Evolutionary conservation across 2,797 vertebrate genomes (phyloP).

Genomic region (Harpagifer antarcticus): DNA sequence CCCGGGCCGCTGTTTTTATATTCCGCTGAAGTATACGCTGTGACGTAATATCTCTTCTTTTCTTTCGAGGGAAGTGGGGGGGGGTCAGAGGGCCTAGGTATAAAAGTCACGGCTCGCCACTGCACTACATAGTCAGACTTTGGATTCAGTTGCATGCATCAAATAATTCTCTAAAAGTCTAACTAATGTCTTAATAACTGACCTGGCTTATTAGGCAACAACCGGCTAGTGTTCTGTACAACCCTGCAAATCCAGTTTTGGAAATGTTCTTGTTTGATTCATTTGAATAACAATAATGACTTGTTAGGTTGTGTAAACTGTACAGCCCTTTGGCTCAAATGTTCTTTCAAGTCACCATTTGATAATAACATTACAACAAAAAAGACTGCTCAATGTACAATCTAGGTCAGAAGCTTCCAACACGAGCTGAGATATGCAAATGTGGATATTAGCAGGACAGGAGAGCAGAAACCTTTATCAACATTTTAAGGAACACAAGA

Average conservation of each 20-base stretch:
- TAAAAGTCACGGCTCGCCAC: no score
- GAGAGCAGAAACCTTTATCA: not conserved
- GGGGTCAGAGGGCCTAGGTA: no score
- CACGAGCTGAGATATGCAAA: not conserved
- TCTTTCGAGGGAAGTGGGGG: no score
- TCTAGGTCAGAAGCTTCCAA: not conserved
- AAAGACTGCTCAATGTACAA: not conserved
- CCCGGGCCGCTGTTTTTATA: no score
- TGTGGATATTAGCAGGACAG: not conserved
- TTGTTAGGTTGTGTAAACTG: not conserved
- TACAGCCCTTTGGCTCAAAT: not conserved
- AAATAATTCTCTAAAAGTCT: conserved; percentile 11
- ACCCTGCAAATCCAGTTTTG: conserved; percentile 22
- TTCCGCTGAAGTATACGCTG: no score
- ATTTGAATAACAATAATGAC: conserved; percentile 2
- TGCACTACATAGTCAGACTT: not conserved
- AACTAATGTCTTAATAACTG: not conserved
- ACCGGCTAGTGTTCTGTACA: not conserved
- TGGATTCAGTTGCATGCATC: not conserved
- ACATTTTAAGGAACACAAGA: not conserved
- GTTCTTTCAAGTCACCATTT: not conserved
- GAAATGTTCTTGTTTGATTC: not conserved
- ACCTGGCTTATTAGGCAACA: not conserved
- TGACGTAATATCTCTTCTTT: no score
- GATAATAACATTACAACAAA: not conserved